These are phyloP conservation scores for Cirrhinus molitorella DNA, from an alignment of 2,797 vertebrate species.

Conservation along the genomic window DNA sequence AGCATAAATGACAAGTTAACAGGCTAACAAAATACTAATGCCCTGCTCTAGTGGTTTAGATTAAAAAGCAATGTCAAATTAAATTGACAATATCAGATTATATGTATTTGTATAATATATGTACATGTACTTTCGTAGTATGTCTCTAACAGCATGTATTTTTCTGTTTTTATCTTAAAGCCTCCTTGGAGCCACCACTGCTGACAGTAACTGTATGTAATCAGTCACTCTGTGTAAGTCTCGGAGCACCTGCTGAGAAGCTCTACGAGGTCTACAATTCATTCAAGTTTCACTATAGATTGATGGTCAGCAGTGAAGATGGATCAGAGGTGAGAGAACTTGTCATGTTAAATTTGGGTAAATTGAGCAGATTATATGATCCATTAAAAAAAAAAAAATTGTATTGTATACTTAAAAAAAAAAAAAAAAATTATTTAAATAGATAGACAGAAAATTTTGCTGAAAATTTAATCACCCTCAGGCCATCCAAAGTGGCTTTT, in stretches of 20 bases:
- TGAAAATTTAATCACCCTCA: too few relatives aligned
- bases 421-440: too few relatives aligned
- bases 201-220: not conserved
- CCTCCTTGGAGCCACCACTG: not conserved
- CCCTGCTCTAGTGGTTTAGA: not conserved
- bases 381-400: too few relatives aligned
- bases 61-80: not conserved
- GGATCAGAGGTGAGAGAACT: not conserved
- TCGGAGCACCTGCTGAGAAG: conserved; percentile 35
- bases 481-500: not conserved
- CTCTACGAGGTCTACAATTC: not conserved
- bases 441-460: too few relatives aligned
- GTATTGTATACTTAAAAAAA: too few relatives aligned
- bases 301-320: not conserved
- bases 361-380: not conserved
- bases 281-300: fast-evolving
- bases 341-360: not conserved
- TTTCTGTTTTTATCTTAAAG: conserved; percentile 28
- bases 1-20: too few relatives aligned
- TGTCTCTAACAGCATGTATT: not conserved
- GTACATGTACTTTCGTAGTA: not conserved
- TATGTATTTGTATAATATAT: too few relatives aligned
- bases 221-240: conserved; percentile 22
- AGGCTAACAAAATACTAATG: not conserved
- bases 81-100: not conserved